Base-by-base conservation (phyloP, 2,888 invertebrate species). In the Hirtodrosophila duncani region DNA sequence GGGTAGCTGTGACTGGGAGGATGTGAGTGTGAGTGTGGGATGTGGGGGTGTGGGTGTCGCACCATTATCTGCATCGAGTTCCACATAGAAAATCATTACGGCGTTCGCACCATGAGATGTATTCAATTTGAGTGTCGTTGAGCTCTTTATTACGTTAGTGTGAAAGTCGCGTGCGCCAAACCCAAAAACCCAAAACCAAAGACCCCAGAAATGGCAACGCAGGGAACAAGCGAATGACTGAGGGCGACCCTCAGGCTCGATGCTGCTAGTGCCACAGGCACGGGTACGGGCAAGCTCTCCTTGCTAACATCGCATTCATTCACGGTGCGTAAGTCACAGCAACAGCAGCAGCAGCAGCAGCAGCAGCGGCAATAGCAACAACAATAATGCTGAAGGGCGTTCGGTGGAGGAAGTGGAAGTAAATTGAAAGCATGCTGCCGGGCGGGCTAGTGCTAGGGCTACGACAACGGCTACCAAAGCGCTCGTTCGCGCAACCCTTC, bases 81-180 rank as follows among this genome's bases (percentile, higher is more conserved):
- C 63, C 79, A 75, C 67, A 79, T 67, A 72, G 66, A 75, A 83
- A 83, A 82, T 84, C 84, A 83, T 83, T 81, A 83, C 82, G 70
- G 65, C 72, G 81, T 84, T 84, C 83, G 75, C 84, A 84, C 84
- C 83, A 83, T 67, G 71, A 64, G 83, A 67, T 67, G 80, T 72
- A 80, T 83, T 82, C 82, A 83, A 83, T 80, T 81, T 82, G 81
- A 81, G 81, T 84, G 83, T 83, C 85, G 81, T 74, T 83, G 83
- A 85, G 84, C 85, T 84, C 84, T 84, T 84, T 83, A 85, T 83
- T 84, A 83, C 70, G 78, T 83, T 82, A 81, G 84, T 84, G 85
- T 81, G 81, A 84, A 83, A 82, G 82, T 82, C 82, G 82, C 82
- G 83, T 83, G 81, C 66, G 67, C 49, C 41, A 52, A 70, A 75